Evolutionary conservation across 2,888 invertebrate genomes (phyloP), one percentile per base, ranked within the genome.

Genomic region (Drymonia ruficornis): DNA sequence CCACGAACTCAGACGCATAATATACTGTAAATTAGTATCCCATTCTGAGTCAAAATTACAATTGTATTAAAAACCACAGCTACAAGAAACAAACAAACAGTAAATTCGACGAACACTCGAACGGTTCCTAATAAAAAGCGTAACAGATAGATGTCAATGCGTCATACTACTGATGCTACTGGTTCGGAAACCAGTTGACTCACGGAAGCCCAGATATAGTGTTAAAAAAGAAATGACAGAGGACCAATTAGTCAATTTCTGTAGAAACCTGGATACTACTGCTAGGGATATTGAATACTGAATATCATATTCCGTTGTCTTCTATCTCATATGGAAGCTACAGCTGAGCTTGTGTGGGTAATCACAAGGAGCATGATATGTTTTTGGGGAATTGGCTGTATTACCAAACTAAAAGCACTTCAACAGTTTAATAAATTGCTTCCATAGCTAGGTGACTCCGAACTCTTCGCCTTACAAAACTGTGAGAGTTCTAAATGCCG

Each of bases 161-260:
- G 68, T 67, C 67, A 68, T 29, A 40, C 23, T 18, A 50, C 44
- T 34, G 52, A 53, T 45, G 53, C 13, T 19, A n/a, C 34, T 47
- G 47, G 50, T 53, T 36, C 11, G 53, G 34, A 38, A 59, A 49
- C 50, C 43, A 54, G 36, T 55, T 46, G 45, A 46, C 29, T 46
- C 46, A 46, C 15, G 15, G 16, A 29, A 43, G 19, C 6, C 16
- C 23, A 28, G 23, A 45, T 23, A 29, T 45, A 7, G 1, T 28
- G 16, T 45, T 45, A 12, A 45, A 15, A 15, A 15, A 15, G 5
- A 12, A 29, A 11, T 28, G 16, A 19, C 43, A 8, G 19, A 43
- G 15, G 43, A 43, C 43, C 16, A 43, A 11, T 23, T 23, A 23
- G 6, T 23, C 7, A 23, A 23, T 23, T 23, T 0, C 23, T 23